Conservation (phyloP, 2,888 invertebrate species). For the Eristalis pertinax region DNA sequence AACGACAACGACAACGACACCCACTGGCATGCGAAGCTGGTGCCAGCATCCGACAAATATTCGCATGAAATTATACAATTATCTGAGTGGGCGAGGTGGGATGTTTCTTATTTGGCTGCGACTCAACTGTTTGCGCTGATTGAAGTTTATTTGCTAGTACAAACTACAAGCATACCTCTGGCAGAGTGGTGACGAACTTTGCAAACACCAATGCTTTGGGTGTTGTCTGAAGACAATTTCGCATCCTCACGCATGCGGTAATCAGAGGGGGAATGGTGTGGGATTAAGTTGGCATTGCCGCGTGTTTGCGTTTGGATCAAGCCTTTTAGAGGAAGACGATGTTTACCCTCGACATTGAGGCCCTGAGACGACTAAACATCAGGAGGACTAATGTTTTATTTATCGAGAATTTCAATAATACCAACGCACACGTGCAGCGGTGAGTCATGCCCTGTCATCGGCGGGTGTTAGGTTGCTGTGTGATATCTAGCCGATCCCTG, state of each 20-base stretch:
- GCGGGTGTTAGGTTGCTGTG: not conserved
- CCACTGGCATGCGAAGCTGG: conserved; percentile 2
- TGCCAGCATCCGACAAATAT: not conserved
- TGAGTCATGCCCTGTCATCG: not conserved
- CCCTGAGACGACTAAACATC: not conserved
- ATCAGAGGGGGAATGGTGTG: not conserved
- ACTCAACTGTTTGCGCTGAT: conserved; percentile 21
- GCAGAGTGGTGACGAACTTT: conserved; percentile 1
- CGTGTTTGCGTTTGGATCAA: conserved; percentile 39
- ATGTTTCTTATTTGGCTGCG: conserved; percentile 20
- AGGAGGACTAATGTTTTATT: not conserved
- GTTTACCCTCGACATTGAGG: conserved; percentile 35
- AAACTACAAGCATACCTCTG: too few species aligned
- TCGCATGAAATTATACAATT: conserved; percentile 23
- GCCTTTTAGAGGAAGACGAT: conserved; percentile 20
- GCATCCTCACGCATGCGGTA: conserved; percentile 27
- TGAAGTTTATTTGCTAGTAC: conserved; percentile 10
- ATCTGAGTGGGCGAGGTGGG: conserved; percentile 29
- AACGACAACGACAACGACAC: not conserved
- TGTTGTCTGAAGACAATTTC: conserved; percentile 26
- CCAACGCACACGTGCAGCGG: conserved; percentile 19
- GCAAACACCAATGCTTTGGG: conserved; percentile 23
- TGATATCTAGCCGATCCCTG: not conserved
- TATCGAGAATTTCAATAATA: not conserved
- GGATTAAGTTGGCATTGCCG: conserved; percentile 27